A percentile compares a stretch with the other conserved stretches of the same genome.
These are phyloP conservation scores for Mustela nigripes DNA, from an alignment of 2,113 vertebrate species.

Conservation along the genomic window DNA sequence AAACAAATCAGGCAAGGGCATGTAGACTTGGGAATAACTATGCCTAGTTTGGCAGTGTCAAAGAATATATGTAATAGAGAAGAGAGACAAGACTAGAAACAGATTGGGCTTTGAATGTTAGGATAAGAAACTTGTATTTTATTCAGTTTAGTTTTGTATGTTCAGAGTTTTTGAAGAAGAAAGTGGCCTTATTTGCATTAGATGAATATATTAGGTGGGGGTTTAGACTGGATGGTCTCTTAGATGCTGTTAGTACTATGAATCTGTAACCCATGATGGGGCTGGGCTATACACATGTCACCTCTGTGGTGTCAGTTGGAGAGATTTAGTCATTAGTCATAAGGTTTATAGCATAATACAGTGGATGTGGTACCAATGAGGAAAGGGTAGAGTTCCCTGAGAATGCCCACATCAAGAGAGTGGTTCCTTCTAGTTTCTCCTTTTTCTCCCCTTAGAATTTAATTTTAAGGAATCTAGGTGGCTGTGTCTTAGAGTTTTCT, in stretches of 20 bases:
- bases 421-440: neutral
- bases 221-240: neutral
- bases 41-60: neutral
- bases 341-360: constrained; percentile 24
- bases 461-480: constrained; percentile 40
- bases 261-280: neutral
- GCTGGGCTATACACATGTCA: neutral
- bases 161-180: constrained; percentile 42
- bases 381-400: constrained; percentile 28
- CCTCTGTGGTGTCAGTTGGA: constrained; percentile 3
- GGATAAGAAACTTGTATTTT: constrained; percentile 41
- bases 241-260: neutral
- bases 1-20: neutral
- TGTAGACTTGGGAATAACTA: neutral
- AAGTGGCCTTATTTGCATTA: constrained; percentile 16
- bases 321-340: constrained; percentile 23
- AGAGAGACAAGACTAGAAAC: neutral
- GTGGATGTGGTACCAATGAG: neutral
- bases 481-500: constrained; percentile 18
- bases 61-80: neutral
- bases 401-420: constrained; percentile 1
- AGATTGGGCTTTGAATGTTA: constrained; percentile 31
- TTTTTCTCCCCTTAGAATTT: neutral
- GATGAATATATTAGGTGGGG: neutral
- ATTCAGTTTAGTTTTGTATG: constrained; percentile 6